These are phyloP conservation scores for Miichthys miiuy DNA, from an alignment of 2,797 vertebrate species.

Conservation along the genomic window DNA sequence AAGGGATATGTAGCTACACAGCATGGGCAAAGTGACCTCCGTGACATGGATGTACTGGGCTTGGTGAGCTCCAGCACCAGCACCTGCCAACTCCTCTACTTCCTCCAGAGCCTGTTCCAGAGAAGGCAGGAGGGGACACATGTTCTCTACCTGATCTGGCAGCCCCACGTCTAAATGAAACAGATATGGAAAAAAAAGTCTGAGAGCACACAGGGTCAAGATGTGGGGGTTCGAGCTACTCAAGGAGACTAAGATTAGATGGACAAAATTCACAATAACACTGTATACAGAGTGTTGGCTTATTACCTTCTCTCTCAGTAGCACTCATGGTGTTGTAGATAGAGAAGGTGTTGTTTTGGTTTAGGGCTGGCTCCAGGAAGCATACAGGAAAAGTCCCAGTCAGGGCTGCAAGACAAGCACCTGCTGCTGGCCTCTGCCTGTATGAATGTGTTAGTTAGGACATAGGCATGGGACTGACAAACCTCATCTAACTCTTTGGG, in stretches of 20 bases:
- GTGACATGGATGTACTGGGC: conserved; percentile 90
- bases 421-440: conserved; percentile 90
- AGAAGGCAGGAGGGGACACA: conserved; percentile 90
- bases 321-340: conserved; percentile 88
- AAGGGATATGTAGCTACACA: conserved; percentile 93
- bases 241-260: background rate
- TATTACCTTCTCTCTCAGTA: conserved; percentile 88
- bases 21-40: conserved; percentile 91
- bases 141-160: conserved; percentile 84
- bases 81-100: conserved; percentile 89
- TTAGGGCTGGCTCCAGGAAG: conserved; percentile 92
- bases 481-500: background rate
- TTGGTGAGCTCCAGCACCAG: conserved; percentile 88
- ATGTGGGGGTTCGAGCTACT: background rate
- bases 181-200: conserved; percentile 14
- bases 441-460: conserved; percentile 42
- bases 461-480: background rate
- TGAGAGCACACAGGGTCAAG: background rate
- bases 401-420: conserved; percentile 93
- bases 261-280: background rate
- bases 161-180: conserved; percentile 83
- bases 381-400: conserved; percentile 92
- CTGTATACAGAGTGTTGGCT: background rate
- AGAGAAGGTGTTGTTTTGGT: conserved; percentile 89
- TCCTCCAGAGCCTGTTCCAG: conserved; percentile 89